A percentile compares a stretch with the other conserved stretches of the same genome.
Evolutionary conservation across 2,113 vertebrate genomes (phyloP).

Genomic region (Rhynchomys soricoides): DNA sequence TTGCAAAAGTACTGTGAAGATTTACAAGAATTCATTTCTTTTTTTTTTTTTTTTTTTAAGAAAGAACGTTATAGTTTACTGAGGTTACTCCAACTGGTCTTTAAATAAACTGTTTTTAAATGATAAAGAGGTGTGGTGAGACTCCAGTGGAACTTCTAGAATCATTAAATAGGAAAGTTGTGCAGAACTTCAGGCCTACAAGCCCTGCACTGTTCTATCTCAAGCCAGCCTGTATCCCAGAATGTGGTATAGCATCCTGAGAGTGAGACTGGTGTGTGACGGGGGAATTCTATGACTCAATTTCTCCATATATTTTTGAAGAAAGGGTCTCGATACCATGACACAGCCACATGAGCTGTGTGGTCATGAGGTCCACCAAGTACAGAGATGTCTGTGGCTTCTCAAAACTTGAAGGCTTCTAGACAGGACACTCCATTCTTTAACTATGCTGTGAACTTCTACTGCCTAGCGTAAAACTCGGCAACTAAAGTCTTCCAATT

Average conservation of each 20-base stretch:
- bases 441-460: neutral
- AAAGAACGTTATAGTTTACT: neutral
- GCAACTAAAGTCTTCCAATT: neutral
- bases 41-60: neutral
- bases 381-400: neutral
- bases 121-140: neutral
- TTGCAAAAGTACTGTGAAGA: neutral
- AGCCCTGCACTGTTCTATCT: neutral
- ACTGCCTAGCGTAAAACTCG: neutral
- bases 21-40: constrained; percentile 2
- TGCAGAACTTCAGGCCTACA: too few relatives aligned
- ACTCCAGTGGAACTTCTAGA: neutral
- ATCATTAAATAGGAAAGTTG: neutral
- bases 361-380: too few relatives aligned
- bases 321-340: neutral
- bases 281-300: rapidly evolving
- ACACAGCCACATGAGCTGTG: neutral
- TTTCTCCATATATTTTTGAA: neutral
- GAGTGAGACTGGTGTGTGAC: neutral
- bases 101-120: neutral
- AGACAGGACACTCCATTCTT: neutral
- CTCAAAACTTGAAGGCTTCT: neutral
- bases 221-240: neutral
- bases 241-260: neutral
- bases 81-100: neutral